Conservation (phyloP, 2,113 vertebrate species). For the Pristiophorus japonicus region DNA sequence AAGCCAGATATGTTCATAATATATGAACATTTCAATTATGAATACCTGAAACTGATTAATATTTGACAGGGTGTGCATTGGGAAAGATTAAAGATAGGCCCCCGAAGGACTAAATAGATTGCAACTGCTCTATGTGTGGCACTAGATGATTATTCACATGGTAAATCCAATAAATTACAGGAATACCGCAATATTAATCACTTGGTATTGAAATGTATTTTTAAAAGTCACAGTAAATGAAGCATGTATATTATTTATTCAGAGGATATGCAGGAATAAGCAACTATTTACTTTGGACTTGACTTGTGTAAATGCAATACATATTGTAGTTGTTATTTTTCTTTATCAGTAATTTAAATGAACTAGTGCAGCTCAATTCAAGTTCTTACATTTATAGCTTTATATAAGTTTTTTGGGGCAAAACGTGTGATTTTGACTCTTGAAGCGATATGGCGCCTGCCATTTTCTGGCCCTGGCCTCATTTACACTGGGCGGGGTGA, state of each 20-base stretch:
- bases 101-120: slow-evolving; percentile 46
- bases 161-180: slow-evolving; percentile 52
- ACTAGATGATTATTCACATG: slow-evolving; percentile 49
- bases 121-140: slow-evolving; percentile 42
- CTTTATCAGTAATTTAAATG: not conserved
- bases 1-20: not conserved
- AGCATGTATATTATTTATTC: slow-evolving; percentile 12
- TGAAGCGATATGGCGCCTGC: not conserved
- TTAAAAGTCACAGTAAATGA: slow-evolving; percentile 47
- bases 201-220: slow-evolving; percentile 48
- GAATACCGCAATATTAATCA: slow-evolving; percentile 46
- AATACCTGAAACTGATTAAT: slow-evolving; percentile 29
- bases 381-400: not conserved
- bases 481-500: not conserved
- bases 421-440: not conserved
- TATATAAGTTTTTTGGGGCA: not conserved
- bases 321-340: not conserved
- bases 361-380: not conserved
- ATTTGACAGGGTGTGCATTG: slow-evolving; percentile 30
- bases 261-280: slow-evolving; percentile 41
- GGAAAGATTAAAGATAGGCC: slow-evolving; percentile 27
- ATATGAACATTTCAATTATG: slow-evolving; percentile 31
- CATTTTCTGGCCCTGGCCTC: not conserved
- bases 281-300: slow-evolving; percentile 48
- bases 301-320: not conserved